Evolutionary conservation across 2,797 vertebrate genomes (phyloP).

Genomic region (Amblyraja radiata): DNA sequence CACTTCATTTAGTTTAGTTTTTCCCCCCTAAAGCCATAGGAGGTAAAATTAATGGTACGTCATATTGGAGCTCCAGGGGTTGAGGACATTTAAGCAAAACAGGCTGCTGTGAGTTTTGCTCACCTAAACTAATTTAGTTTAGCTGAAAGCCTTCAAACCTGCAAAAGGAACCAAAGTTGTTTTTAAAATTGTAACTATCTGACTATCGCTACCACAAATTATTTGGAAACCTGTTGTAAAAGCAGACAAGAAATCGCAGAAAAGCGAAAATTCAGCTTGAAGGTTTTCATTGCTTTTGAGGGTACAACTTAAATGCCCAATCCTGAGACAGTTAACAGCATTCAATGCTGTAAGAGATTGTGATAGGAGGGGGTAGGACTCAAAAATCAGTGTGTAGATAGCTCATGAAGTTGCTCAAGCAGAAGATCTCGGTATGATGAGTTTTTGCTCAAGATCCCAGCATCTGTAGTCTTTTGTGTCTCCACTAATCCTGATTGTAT

Average conservation of each 20-base stretch:
- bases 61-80: not conserved
- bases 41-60: too few relatives aligned
- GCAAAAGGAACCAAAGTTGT: not conserved
- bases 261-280: not conserved
- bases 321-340: not conserved
- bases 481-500: not conserved
- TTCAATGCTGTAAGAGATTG: not conserved
- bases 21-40: too few relatives aligned
- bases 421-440: not conserved
- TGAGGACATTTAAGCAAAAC: not conserved
- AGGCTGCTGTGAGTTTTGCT: not conserved
- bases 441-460: too few relatives aligned
- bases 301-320: not conserved
- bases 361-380: not conserved
- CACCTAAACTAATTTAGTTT: not conserved
- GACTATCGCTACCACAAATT: not conserved
- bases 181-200: not conserved
- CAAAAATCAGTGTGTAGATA: not conserved
- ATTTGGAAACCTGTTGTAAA: too few relatives aligned
- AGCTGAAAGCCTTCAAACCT: not conserved
- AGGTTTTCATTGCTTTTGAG: not conserved
- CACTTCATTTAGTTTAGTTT: too few relatives aligned
- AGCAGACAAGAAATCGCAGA: not conserved
- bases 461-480: too few relatives aligned
- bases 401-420: not conserved